A percentile compares a stretch with the other conserved stretches of the same genome.
Conservation (phyloP, 2,797 vertebrate species). For the Sarcophilus harrisii region DNA sequence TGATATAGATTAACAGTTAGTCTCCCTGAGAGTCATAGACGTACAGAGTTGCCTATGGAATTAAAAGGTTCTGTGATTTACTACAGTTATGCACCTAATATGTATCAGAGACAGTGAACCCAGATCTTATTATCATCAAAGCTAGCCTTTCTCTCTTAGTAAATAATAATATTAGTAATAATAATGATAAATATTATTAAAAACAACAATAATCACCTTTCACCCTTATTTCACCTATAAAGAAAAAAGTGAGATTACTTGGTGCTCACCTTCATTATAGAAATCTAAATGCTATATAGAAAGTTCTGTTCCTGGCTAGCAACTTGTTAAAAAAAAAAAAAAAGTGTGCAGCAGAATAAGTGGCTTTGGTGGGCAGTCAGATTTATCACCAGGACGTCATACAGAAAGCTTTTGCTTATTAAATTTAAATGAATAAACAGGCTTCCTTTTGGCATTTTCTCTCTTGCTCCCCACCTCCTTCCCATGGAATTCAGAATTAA, state of each 20-base stretch:
- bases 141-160: neutral
- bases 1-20: neutral
- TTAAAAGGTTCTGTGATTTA: neutral
- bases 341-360: neutral
- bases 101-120: neutral
- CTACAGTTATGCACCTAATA: neutral
- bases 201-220: neutral
- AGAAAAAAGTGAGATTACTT: neutral
- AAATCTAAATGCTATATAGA: neutral
- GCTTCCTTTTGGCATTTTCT: neutral
- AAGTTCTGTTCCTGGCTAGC: neutral
- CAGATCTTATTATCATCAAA: neutral
- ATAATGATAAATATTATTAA: neutral
- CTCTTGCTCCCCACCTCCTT: neutral
- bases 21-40: neutral
- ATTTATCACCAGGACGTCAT: neutral
- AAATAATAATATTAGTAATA: neutral
- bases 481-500: neutral
- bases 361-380: neutral
- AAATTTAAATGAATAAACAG: neutral
- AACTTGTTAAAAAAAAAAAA: neutral
- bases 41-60: neutral
- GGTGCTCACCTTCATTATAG: neutral
- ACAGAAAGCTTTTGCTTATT: no score
- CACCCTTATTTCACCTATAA: neutral